Conservation (phyloP, 2,888 invertebrate genomes). For the Napeogenes inachia region DNA sequence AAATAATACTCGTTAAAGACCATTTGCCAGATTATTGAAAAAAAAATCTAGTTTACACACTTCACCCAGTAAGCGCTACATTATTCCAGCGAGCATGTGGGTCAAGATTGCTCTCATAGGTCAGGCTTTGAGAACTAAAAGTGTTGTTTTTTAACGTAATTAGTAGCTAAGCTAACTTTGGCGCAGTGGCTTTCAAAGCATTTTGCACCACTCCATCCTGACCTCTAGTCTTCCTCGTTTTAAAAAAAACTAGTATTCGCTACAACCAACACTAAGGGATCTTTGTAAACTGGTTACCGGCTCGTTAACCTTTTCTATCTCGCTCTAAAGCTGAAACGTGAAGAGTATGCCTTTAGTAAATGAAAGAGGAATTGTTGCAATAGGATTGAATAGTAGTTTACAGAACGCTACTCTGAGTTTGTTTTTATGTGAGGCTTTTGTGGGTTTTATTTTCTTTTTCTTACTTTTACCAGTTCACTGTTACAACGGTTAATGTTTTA, state of each 20-base stretch:
- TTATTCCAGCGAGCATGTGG: conserved; percentile 16
- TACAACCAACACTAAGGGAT: conserved; percentile 9
- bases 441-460: conserved; percentile 13
- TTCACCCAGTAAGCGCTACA: conserved; percentile 4
- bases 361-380: conserved; percentile 22
- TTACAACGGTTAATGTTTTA: background rate
- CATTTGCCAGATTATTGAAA: conserved; percentile 1
- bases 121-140: conserved; percentile 34
- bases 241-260: conserved; percentile 11
- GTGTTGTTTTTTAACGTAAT: conserved; percentile 68
- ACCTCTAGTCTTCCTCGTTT: conserved; percentile 21
- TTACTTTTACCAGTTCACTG: background rate
- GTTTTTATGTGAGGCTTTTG: conserved; percentile 16
- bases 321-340: conserved; percentile 14
- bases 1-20: background rate
- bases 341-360: conserved; percentile 20
- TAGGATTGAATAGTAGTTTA: conserved; percentile 17
- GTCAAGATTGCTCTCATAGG: conserved; percentile 24
- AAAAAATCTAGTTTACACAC: background rate
- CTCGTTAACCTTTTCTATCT: conserved; percentile 25
- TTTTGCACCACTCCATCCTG: conserved; percentile 33
- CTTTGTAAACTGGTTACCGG: conserved; percentile 17
- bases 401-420: conserved; percentile 16
- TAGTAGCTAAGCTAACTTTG: conserved; percentile 56
- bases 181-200: conserved; percentile 30